Conservation (phyloP, 23 tunicate species). For the Halocynthia aurantium region DNA sequence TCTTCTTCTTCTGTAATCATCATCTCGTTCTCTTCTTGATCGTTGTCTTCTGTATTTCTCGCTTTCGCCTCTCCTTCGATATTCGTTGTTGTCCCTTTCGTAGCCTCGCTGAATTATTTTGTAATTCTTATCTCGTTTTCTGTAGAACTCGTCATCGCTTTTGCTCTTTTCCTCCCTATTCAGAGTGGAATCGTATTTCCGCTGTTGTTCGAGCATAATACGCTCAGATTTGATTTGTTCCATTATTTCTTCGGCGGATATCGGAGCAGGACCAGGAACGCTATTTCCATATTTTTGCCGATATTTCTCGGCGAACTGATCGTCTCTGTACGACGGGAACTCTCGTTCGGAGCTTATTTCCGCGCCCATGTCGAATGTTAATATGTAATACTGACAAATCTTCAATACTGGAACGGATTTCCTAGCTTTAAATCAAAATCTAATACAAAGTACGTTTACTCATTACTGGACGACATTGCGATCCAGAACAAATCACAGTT, state of each 20-base stretch:
- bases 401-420: no score
- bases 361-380: slow-evolving; percentile 3
- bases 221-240: slow-evolving; percentile 19
- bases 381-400: no score
- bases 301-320: slow-evolving; percentile 6
- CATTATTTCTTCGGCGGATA: slow-evolving; percentile 1
- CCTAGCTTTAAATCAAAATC: no score
- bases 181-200: not conserved
- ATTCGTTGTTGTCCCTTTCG: slow-evolving; percentile 3
- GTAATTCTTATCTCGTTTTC: slow-evolving; percentile 9
- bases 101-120: not conserved
- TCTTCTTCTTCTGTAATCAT: not conserved
- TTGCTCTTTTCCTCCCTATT: not conserved
- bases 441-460: no score
- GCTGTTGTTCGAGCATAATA: not conserved
- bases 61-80: not conserved
- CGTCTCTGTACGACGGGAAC: not conserved
- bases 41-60: not conserved
- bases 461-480: no score
- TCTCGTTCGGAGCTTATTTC: slow-evolving; percentile 21
- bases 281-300: slow-evolving; percentile 18
- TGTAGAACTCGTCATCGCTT: not conserved
- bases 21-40: slow-evolving; percentile 8
- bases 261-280: not conserved
- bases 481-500: no score